Evolutionary conservation across 2,888 invertebrate genomes (phyloP).

Genomic region (Caenorhabditis auriculariae): DNA sequence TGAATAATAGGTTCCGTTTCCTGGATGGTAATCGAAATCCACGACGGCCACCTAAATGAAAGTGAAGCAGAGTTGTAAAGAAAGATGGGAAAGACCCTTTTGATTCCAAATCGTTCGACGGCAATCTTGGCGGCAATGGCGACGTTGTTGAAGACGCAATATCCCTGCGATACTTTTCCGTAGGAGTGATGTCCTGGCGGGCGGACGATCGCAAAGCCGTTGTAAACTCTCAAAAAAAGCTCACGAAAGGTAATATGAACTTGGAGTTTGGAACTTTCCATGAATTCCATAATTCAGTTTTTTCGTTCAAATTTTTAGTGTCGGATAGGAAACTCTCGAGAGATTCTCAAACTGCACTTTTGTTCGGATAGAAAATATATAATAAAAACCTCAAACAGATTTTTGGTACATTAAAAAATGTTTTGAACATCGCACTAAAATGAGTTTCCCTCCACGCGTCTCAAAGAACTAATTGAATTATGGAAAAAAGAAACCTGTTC

Average conservation of each 20-base stretch:
- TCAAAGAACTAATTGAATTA: neutral
- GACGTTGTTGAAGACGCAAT: conserved; percentile 97
- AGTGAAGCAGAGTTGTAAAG: neutral
- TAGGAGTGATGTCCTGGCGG: conserved; percentile 90
- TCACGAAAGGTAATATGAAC: neutral
- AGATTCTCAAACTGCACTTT: no score
- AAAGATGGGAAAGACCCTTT: conserved; percentile 7
- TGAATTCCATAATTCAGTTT: neutral
- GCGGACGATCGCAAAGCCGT: conserved; percentile 92
- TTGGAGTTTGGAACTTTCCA: neutral
- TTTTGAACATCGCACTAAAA: no score
- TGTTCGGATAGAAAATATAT: no score
- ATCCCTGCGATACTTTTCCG: conserved; percentile 71
- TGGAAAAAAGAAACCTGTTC: conserved; percentile 12
- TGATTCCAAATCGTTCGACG: conserved; percentile 37
- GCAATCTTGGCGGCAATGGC: conserved; percentile 86
- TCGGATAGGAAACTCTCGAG: no score
- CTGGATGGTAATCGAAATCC: conserved; percentile 36
- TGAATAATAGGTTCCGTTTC: conserved; percentile 29
- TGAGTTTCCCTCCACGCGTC: no score
- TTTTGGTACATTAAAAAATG: no score
- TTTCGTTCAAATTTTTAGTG: neutral
- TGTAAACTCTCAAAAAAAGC: conserved; percentile 64
- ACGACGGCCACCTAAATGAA: conserved; percentile 15
- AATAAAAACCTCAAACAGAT: no score